Base-by-base conservation (phyloP, 2,888 invertebrate species). In the Mesoligia furuncula region DNA sequence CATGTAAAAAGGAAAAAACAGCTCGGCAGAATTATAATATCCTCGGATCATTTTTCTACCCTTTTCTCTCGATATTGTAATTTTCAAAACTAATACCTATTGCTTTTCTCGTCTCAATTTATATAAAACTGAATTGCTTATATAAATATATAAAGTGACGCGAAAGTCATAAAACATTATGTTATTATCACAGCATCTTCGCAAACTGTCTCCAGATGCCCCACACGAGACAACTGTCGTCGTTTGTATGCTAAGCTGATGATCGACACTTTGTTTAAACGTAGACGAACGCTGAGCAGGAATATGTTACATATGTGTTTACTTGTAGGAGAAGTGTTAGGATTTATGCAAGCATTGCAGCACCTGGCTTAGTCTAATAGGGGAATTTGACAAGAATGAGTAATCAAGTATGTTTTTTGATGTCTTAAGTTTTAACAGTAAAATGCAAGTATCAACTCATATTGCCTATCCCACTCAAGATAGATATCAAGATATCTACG, bases 241-340 rank as follows among this genome's bases (percentile, higher is more conserved):
- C 73, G 54, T 76, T 54, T 73, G 36, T 64, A 73, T 81, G 83
- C 68, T 67, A 73, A 83, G 59, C 66, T 61, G 67, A 64, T 68
- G 66, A 71, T 68, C 54, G 61, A 65, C 85, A 76, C 77, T 64
- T 59, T 51, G 36, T 59, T 51, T 24, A 8, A 51, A 66, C 65
- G 42, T 5, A 36, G 57, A 51, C n/a, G 24, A 36, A 27, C 64
- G 31, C 31, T 61, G 42, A 51, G 39, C 39, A 36, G 1, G 4
- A 11, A 27, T 61, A n/a, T 59, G 51, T 59, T 6, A 9, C 42
- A 17, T n/a, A 20, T 1, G 2, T 36, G 24, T 27, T 6, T 39
- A 39, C 48, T 59, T 31, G 9, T 59, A 15, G 13, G 42, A 51
- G 17, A 42, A n/a, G 51, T 75, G 27, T 48, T 39, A 1, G n/a